Base-by-base conservation (phyloP, 2,797 vertebrate genomes). In the Ceryle rudis region DNA sequence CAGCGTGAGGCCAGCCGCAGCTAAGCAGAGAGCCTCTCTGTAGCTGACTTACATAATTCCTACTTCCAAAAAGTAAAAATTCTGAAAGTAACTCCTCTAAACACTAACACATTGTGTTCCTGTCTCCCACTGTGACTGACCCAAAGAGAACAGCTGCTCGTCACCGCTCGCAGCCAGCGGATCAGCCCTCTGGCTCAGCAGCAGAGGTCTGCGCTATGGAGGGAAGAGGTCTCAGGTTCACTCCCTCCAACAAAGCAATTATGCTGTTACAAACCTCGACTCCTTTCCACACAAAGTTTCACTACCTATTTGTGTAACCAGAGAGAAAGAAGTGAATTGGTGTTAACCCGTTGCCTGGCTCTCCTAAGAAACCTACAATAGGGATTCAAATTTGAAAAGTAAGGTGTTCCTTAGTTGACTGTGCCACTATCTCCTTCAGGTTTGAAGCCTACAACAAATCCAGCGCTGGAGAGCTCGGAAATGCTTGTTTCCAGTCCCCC, bases 11-110 rank as follows among this genome's bases (percentile, higher is more conserved):
- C 82, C 22, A 3, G 69, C 77, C 51, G 39, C 60, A 83, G 80
- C 70, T 47, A 77, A 41, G 89, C 70, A 52, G 54, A 91, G 73
- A 65, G 74, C n/a, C 64, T 57, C 82, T 88, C 80, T 84, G 67
- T 75, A 92, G 44, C 84, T 65, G 85, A 49, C 83, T 82, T 46
- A 55, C 64, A 52, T 46, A 77, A 89, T 52, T 91, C 74, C 8
- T 4, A 42, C 47, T 82, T 77, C 71, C 88, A 52, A 54, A 65
- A 77, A 39, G 77, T 20, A 66, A 46, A 74, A 84, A 81, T 25
- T 55, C 58, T 39, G 5, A 86, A 66, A 79, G 82, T 31, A 84
- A 10, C 46, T 39, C 87, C 74, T 66, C 55, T 28, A 83, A 92
- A 46, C 57, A n/a, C 33, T 14, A 19, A n/a, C 62, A 31, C 31